Conservation (phyloP, 2,888 invertebrate species). For the Chymomyza amoena region DNA sequence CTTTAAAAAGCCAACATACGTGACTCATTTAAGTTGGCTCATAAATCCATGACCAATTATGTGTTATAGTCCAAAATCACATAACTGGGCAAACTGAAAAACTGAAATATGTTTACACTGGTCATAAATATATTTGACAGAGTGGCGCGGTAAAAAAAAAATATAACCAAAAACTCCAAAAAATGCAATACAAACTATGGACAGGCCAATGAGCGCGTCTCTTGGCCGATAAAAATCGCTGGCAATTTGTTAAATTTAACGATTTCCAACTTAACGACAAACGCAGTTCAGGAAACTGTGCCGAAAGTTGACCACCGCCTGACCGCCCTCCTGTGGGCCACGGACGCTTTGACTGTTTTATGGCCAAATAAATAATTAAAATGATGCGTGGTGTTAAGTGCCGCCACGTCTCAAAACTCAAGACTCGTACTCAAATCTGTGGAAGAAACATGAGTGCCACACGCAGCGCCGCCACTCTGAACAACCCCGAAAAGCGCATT, state of each 20-base stretch:
- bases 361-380: slow-evolving; percentile 73
- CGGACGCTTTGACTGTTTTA: slow-evolving; percentile 59
- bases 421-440: slow-evolving; percentile 13
- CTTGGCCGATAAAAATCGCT: slow-evolving; percentile 66
- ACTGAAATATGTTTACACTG: slow-evolving; percentile 58
- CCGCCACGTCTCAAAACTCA: slow-evolving; percentile 46
- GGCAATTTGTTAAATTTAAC: slow-evolving; percentile 74
- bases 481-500: slow-evolving; percentile 33
- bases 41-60: slow-evolving; percentile 59
- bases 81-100: slow-evolving; percentile 24
- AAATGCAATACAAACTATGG: slow-evolving; percentile 49
- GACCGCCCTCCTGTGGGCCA: slow-evolving; percentile 32
- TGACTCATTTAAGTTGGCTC: slow-evolving; percentile 45
- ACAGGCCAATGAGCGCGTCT: slow-evolving; percentile 38
- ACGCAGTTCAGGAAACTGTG: slow-evolving; percentile 45
- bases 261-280: slow-evolving; percentile 56
- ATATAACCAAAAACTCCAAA: slow-evolving; percentile 24
- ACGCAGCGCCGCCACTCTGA: slow-evolving; percentile 47
- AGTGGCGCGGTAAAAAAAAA: slow-evolving; percentile 14
- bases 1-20: slow-evolving; percentile 26
- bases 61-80: slow-evolving; percentile 44
- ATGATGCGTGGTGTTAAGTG: slow-evolving; percentile 70
- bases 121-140: slow-evolving; percentile 63
- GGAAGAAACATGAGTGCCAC: slow-evolving; percentile 38
- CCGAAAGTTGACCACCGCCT: slow-evolving; percentile 50